Conservation (phyloP, 2,888 invertebrate genomes). For the Terebella lapidaria region DNA sequence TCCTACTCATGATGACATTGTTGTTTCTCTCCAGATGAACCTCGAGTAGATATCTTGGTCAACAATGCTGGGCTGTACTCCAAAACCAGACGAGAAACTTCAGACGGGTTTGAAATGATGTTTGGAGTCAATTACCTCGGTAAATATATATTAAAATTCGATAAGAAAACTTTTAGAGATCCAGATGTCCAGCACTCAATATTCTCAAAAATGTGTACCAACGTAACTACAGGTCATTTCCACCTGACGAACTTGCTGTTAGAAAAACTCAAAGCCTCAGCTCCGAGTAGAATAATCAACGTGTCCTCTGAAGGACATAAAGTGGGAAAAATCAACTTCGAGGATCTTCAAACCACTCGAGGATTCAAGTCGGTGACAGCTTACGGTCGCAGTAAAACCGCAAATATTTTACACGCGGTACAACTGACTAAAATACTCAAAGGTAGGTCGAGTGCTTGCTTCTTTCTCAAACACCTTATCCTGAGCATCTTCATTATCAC, state of each 20-base stretch:
- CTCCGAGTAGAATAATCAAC: constrained; percentile 45
- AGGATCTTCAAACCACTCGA: constrained; percentile 39
- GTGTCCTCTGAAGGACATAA: constrained; percentile 39
- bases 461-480: no score
- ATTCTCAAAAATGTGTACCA: no score
- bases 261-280: constrained; percentile 40
- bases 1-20: no score
- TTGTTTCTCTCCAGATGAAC: constrained; percentile 11
- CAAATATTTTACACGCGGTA: constrained; percentile 18
- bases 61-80: constrained; percentile 26
- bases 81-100: constrained; percentile 10
- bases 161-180: no score
- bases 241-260: constrained; percentile 47
- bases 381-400: constrained; percentile 21
- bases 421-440: constrained; percentile 14
- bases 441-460: no score
- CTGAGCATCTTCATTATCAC: no score
- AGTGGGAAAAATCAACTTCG: constrained; percentile 40
- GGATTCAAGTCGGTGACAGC: constrained; percentile 11
- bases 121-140: constrained; percentile 29
- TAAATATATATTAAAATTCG: not conserved
- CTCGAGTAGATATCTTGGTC: constrained; percentile 24
- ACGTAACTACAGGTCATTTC: constrained; percentile 51
- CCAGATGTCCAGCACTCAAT: no score
- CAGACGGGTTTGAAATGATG: constrained; percentile 26